These are phyloP conservation scores for Tachycineta bicolor DNA, from an alignment of 2,113 vertebrate genomes.

Conservation along the genomic window DNA sequence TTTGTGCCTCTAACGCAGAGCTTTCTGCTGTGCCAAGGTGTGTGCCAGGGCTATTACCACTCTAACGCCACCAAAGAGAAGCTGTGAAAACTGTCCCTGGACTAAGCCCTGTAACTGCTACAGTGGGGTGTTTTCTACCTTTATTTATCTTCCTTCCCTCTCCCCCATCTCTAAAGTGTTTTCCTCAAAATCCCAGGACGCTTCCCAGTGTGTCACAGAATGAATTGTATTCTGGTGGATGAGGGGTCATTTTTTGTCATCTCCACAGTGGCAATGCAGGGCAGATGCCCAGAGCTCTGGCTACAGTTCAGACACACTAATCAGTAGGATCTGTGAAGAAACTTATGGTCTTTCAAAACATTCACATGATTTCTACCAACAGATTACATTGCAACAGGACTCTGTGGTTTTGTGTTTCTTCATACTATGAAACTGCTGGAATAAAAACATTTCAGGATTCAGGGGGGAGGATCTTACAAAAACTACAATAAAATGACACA, in stretches of 20 bases:
- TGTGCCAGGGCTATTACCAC: neutral
- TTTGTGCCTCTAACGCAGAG: neutral
- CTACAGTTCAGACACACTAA: neutral
- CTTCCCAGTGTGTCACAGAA: neutral
- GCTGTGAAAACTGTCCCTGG: neutral
- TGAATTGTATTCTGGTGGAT: neutral
- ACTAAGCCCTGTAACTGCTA: neutral
- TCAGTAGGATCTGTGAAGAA: conserved; percentile 45
- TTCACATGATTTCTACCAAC: conserved; percentile 10
- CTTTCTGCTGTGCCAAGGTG: neutral
- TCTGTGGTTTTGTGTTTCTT: conserved; percentile 9
- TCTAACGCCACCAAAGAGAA: neutral
- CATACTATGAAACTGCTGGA: neutral
- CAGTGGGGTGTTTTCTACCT: neutral
- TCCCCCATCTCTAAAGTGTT: neutral
- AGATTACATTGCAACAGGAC: conserved; percentile 27
- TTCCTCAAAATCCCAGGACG: neutral
- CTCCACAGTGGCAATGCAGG: neutral
- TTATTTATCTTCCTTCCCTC: neutral
- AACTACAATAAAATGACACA: neutral
- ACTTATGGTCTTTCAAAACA: conserved; percentile 30
- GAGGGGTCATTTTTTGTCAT: neutral
- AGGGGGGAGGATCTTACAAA: neutral
- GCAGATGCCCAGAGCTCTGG: neutral
- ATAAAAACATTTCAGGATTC: neutral